Evolutionary conservation across 1,140 invertebrate species (phyloP).

Genomic region (honey bee (Apis mellifera)): DNA sequence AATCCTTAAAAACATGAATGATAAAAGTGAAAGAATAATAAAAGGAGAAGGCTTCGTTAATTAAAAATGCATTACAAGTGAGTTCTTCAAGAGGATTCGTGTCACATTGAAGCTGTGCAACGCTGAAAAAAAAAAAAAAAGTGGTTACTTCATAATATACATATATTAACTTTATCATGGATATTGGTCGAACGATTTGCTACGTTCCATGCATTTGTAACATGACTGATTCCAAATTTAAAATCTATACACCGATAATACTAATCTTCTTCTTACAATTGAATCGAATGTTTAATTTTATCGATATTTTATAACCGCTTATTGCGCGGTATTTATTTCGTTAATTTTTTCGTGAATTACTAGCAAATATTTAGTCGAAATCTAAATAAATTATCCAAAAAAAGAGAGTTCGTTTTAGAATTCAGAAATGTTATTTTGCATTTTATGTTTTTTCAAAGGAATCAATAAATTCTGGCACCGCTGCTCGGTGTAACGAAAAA

Average conservation of each 20-base stretch:
- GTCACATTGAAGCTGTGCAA: conserved; percentile 41
- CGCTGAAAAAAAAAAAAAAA: conserved; percentile 27
- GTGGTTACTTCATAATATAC: conserved; percentile 30
- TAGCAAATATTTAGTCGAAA: background rate
- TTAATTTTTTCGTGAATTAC: background rate
- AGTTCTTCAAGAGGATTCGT: conserved; percentile 3
- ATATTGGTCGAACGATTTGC: conserved; percentile 39
- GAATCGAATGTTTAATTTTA: background rate
- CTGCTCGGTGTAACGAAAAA: conserved; percentile 68
- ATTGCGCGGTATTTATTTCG: background rate
- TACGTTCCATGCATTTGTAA: conserved; percentile 8
- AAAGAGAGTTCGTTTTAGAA: background rate
- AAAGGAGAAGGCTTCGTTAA: background rate
- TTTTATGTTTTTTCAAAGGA: background rate
- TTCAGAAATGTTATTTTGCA: background rate
- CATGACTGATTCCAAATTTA: background rate
- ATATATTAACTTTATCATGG: conserved; percentile 28
- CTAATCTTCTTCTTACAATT: background rate
- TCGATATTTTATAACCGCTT: background rate
- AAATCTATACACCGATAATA: background rate
- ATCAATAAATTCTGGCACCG: conserved; percentile 36
- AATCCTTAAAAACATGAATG: background rate
- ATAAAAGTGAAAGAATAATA: background rate
- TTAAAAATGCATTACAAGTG: background rate
- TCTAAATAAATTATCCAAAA: background rate